A percentile compares a stretch with the other conserved stretches of the same genome.
These are phyloP conservation scores for Agrotis puta DNA, from an alignment of 2,888 invertebrate genomes.

Conservation along the genomic window DNA sequence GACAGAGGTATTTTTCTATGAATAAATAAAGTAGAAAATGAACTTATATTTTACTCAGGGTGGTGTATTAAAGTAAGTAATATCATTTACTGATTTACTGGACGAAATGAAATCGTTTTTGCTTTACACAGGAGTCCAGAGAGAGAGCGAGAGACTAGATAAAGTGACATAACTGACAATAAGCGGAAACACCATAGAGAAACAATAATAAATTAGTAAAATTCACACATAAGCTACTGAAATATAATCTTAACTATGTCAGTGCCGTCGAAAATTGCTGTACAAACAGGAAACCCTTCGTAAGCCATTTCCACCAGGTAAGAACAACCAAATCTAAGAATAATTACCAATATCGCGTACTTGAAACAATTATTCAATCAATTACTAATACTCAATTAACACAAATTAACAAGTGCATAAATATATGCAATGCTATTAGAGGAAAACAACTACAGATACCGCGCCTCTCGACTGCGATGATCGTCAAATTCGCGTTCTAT, in stretches of 20 bases:
- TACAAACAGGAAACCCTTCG: too few species aligned
- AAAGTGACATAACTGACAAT: too few species aligned
- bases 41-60: neutral
- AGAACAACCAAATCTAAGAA: neutral
- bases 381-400: conserved; percentile 5
- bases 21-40: neutral
- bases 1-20: neutral
- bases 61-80: neutral
- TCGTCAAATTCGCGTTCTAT: conserved; percentile 37
- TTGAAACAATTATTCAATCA: neutral
- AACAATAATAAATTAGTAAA: too few species aligned
- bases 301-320: too few species aligned
- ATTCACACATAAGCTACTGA: neutral
- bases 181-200: too few species aligned
- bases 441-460: conserved; percentile 14
- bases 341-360: neutral
- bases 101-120: neutral
- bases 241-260: neutral
- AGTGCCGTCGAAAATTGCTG: neutral
- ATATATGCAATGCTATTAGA: conserved; percentile 21
- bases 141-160: neutral
- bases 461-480: conserved; percentile 22
- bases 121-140: neutral
- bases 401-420: conserved; percentile 25
- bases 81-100: neutral